Evolutionary conservation across 2,113 vertebrate genomes (phyloP).

Genomic region (Eupsittula cactorum): DNA sequence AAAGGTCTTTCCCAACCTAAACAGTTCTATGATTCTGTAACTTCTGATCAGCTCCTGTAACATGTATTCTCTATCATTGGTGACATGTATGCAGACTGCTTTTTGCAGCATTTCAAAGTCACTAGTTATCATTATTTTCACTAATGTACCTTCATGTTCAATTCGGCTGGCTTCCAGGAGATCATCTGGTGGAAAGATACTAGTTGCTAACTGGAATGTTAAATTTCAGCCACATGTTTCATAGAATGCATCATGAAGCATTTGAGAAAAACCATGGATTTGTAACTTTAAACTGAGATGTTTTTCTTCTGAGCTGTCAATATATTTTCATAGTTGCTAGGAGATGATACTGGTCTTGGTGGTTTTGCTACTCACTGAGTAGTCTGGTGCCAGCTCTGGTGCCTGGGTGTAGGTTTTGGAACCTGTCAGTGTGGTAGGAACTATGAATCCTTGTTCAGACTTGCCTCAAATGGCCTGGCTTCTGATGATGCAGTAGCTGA

Average conservation of each 20-base stretch:
- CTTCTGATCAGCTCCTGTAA: background rate
- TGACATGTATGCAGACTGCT: background rate
- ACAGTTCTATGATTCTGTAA: background rate
- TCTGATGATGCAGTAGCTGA: background rate
- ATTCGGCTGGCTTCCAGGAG: rapidly evolving
- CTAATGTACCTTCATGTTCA: background rate
- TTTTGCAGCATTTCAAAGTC: background rate
- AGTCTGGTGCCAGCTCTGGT: background rate
- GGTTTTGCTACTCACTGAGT: background rate
- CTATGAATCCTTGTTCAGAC: background rate
- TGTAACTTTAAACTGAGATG: background rate
- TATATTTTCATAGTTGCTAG: background rate
- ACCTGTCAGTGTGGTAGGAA: background rate
- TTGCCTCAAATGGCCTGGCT: background rate
- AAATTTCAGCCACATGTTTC: background rate
- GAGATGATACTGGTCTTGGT: background rate
- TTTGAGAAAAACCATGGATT: background rate
- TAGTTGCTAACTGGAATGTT: background rate
- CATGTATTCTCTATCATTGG: background rate
- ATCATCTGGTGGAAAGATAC: background rate
- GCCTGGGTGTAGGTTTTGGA: background rate
- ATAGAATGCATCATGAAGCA: background rate
- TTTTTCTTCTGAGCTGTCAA: background rate
- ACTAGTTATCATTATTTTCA: background rate
- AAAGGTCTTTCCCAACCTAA: background rate